phyloP scores from a whole-genome alignment of 2,797 vertebrate genomes.

The Triplophysa bombifrons region DNA sequence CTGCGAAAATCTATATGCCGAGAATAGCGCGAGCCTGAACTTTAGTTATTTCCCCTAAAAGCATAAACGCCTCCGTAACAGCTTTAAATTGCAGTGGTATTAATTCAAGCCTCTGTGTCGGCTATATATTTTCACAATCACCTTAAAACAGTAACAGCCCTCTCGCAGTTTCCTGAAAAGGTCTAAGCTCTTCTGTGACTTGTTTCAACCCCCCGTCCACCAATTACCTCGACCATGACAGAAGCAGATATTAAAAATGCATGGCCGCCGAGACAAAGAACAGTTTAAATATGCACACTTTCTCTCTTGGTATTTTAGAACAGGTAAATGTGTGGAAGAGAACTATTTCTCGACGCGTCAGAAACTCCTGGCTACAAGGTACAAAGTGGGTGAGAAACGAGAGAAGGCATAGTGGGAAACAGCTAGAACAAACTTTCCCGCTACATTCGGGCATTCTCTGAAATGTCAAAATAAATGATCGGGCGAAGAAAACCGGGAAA shows the following conservation, averaged over 20 bases:
- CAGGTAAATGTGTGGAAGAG: slow-evolving; percentile 53
- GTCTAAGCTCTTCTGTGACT: slow-evolving; percentile 62
- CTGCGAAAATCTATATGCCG: neutral
- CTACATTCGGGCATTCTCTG: slow-evolving; percentile 22
- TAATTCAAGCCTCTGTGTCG: slow-evolving; percentile 10
- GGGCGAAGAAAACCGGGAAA: slow-evolving; percentile 36
- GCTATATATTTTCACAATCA: slow-evolving; percentile 37
- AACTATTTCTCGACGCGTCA: slow-evolving; percentile 45
- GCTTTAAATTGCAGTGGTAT: slow-evolving; percentile 8
- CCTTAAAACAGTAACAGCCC: slow-evolving; percentile 53
- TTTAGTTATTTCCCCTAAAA: neutral
- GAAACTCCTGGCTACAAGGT: slow-evolving; percentile 25
- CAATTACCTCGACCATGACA: slow-evolving; percentile 69
- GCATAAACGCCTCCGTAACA: neutral
- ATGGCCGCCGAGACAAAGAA: slow-evolving; percentile 52
- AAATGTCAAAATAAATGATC: slow-evolving; percentile 58
- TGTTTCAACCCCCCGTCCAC: slow-evolving; percentile 58
- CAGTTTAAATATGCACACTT: slow-evolving; percentile 60
- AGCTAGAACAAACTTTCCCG: slow-evolving; percentile 12
- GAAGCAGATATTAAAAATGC: slow-evolving; percentile 66
- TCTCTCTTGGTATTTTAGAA: slow-evolving; percentile 58
- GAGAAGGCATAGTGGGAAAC: slow-evolving; percentile 37
- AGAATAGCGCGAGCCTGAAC: neutral
- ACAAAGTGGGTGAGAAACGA: slow-evolving; percentile 12
- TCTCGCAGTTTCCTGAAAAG: slow-evolving; percentile 59